Conservation (phyloP, 2,888 invertebrate genomes). For the Odontocolon sp. region DNA sequence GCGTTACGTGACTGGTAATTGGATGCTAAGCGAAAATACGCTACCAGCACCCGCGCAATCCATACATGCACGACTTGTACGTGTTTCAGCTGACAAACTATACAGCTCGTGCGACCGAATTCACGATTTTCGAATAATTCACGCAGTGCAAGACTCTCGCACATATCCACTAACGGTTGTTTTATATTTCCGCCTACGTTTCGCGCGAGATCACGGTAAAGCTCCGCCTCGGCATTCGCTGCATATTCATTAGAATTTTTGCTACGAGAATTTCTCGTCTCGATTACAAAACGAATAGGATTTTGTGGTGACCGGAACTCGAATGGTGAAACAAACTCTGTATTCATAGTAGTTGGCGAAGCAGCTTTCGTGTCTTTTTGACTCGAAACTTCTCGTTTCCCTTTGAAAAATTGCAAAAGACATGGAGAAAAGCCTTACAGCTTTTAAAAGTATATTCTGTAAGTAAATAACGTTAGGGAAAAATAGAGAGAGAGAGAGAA, state of each 20-base stretch:
- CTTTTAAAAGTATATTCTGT: no score
- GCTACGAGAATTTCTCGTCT: slow-evolving; percentile 21
- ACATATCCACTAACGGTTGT: background rate
- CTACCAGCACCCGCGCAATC: slow-evolving; percentile 35
- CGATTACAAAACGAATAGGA: slow-evolving; percentile 11
- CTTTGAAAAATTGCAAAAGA: no score
- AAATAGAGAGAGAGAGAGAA: no score
- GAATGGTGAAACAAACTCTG: background rate
- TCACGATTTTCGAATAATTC: slow-evolving; percentile 58
- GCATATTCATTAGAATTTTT: slow-evolving; percentile 49
- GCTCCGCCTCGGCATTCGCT: background rate
- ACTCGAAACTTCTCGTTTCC: background rate
- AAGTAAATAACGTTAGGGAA: no score
- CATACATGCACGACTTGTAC: background rate
- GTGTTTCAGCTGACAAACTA: slow-evolving; percentile 13
- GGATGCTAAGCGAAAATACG: slow-evolving; percentile 61
- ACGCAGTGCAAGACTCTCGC: slow-evolving; percentile 13
- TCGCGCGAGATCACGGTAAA: slow-evolving; percentile 6
- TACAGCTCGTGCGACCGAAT: slow-evolving; percentile 35
- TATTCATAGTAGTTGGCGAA: background rate
- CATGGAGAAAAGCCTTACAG: no score
- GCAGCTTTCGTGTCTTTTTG: background rate
- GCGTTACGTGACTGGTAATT: slow-evolving; percentile 70
- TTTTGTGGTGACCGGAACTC: background rate
- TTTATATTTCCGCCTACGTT: slow-evolving; percentile 6